Conservation (phyloP, 1,140 invertebrate species). For the Pteromalus puparum region DNA sequence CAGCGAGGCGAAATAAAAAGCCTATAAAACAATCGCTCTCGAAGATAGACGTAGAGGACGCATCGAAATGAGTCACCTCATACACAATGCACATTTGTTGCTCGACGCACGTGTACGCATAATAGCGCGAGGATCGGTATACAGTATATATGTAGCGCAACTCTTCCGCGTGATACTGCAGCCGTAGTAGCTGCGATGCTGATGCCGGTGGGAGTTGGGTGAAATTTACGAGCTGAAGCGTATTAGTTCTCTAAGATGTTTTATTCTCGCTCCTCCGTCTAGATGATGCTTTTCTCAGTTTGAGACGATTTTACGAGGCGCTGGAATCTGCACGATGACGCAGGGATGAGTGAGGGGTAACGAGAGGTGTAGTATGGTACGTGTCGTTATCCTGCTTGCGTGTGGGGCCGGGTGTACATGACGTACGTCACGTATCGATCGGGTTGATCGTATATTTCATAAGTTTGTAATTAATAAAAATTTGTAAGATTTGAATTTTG, state of each 20-base stretch:
- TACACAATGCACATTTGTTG: neutral
- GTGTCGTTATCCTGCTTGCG: no score
- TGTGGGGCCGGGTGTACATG: neutral
- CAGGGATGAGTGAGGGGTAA: neutral
- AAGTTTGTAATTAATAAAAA: no score
- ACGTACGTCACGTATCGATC: neutral
- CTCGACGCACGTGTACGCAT: neutral
- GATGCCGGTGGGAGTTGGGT: neutral
- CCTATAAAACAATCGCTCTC: no score
- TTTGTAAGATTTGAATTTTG: no score
- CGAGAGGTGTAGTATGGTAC: neutral
- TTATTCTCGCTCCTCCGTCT: neutral
- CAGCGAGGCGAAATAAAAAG: no score
- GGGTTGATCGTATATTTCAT: neutral
- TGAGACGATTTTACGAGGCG: neutral
- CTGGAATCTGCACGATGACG: neutral
- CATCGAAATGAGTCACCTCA: neutral
- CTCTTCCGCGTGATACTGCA: neutral
- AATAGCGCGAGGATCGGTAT: neutral
- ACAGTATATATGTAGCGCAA: neutral
- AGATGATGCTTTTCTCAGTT: neutral
- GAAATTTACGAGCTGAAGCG: slow-evolving; percentile 5
- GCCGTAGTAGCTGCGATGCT: neutral
- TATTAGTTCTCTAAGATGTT: neutral
- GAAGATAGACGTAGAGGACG: neutral